These are phyloP conservation scores for Drosophila baimaii DNA, from an alignment of 1,140 invertebrate species.

Conservation along the genomic window DNA sequence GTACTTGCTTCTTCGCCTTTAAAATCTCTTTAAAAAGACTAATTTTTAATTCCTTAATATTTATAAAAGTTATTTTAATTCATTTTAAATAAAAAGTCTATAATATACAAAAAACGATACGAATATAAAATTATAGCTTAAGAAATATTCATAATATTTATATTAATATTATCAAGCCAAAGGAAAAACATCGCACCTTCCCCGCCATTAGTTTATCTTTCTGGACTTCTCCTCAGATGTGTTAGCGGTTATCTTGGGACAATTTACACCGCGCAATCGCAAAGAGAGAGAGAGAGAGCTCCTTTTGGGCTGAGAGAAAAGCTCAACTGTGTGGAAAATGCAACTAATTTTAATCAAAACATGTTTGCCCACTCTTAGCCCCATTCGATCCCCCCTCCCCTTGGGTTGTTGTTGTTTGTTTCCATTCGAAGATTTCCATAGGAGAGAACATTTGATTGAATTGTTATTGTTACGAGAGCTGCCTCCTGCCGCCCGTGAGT, in stretches of 20 bases:
- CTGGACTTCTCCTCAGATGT: conserved; percentile 30
- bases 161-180: not conserved
- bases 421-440: conserved; percentile 66
- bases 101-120: too few relatives aligned
- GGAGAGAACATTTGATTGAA: conserved; percentile 76
- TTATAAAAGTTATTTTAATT: too few relatives aligned
- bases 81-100: too few relatives aligned
- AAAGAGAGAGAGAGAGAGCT: conserved; percentile 14
- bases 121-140: too few relatives aligned
- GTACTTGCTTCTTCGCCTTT: too few relatives aligned
- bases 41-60: too few relatives aligned
- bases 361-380: conserved; percentile 24
- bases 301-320: conserved; percentile 1
- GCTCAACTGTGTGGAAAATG: conserved; percentile 13
- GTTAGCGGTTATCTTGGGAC: conserved; percentile 64
- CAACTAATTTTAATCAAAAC: conserved; percentile 69
- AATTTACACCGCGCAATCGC: conserved; percentile 40
- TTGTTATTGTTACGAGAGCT: conserved; percentile 76
- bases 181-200: conserved; percentile 46
- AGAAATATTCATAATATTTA: too few relatives aligned
- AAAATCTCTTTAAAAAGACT: too few relatives aligned
- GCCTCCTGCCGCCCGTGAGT: conserved; percentile 12
- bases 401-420: conserved; percentile 47
- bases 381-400: too few relatives aligned
- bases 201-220: not conserved